A percentile compares a stretch with the other conserved stretches of the same genome.
Conservation (phyloP, 2,113 vertebrate genomes). For the Piaya cayana region DNA sequence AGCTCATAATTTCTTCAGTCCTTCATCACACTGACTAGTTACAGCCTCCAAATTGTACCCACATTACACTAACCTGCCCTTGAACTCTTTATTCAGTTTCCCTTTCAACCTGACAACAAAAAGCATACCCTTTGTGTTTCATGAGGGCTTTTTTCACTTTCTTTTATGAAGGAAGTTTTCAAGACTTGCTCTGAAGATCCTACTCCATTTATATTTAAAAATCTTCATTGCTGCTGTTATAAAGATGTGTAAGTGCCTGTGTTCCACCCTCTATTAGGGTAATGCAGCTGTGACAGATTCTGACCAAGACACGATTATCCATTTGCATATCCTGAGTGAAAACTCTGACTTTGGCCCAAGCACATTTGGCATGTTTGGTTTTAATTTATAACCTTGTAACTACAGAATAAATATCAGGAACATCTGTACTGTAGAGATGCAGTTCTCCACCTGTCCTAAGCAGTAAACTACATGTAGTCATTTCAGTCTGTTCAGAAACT, state of each 20-base stretch:
- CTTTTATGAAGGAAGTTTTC: not conserved
- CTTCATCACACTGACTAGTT: slow-evolving; percentile 13
- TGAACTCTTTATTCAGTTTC: not conserved
- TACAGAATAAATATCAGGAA: not conserved
- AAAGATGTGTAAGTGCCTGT: not conserved
- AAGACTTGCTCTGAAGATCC: not conserved
- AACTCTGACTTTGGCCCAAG: not conserved
- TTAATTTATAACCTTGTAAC: not conserved
- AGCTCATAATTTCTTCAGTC: slow-evolving; percentile 17
- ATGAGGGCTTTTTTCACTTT: not conserved
- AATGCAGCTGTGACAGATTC: not conserved
- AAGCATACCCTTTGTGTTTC: not conserved
- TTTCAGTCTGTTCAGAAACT: not conserved
- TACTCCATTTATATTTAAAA: not conserved
- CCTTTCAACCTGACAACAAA: not conserved
- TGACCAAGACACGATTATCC: not conserved
- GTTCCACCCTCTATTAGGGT: not conserved
- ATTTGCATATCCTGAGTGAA: not conserved
- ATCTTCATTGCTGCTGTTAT: not conserved
- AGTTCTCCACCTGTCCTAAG: not conserved
- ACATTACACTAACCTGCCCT: not conserved
- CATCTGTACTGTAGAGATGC: not conserved
- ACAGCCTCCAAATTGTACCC: not conserved
- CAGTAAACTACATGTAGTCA: not conserved
- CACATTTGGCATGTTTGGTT: not conserved